Evolutionary conservation across 1,140 invertebrate genomes (phyloP), one percentile per base, ranked within the genome.

Genomic region (Papilio dardanus): DNA sequence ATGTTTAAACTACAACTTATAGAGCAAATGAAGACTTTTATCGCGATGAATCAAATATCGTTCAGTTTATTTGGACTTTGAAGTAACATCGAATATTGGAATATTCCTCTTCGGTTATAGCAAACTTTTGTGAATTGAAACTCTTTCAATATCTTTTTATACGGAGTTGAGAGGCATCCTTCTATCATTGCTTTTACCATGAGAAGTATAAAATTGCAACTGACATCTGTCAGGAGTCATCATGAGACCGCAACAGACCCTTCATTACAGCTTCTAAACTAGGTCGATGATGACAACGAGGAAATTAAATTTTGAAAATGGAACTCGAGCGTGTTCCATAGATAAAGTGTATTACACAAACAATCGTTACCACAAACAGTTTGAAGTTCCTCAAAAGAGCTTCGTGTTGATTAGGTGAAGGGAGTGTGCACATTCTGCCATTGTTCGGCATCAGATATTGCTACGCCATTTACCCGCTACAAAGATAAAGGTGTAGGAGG

Each of bases 301-400:
- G 7, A 66, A 73, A 76, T 73, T 73, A 65, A 76, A 76, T 76
- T 76, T 76, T 24, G 75, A 67, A 71, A 76, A 76, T 76, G 75
- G 69, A 62, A 74, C 75, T 12, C 67, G 75, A 46, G 35, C 67
- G 37, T 76, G 66, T 54, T 33, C 42, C 33, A 30, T 33, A 50
- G 68, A 71, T 62, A 76, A 71, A 31, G 65, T 50, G 28, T n/a
- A 73, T 42, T 73, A 42, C 69, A 71, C 42, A 58, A 33, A 73
- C 46, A 73, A 73, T 54, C 71, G 71, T 73, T 54, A 73, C 71
- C 50, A 73, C 31, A 50, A 71, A 71, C 69, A 40, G 19, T 12
- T 50, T 10, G 71, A 21, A 58, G 67, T 69, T 69, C 35, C 71
- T 73, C 71, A 58, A 62, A 16, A 62, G 54, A 62, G 54, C 24